A percentile compares a stretch with the other conserved stretches of the same genome.
These are phyloP conservation scores for Gymnosoma rotundatum DNA, from an alignment of 2,888 invertebrate species.

Conservation along the genomic window DNA sequence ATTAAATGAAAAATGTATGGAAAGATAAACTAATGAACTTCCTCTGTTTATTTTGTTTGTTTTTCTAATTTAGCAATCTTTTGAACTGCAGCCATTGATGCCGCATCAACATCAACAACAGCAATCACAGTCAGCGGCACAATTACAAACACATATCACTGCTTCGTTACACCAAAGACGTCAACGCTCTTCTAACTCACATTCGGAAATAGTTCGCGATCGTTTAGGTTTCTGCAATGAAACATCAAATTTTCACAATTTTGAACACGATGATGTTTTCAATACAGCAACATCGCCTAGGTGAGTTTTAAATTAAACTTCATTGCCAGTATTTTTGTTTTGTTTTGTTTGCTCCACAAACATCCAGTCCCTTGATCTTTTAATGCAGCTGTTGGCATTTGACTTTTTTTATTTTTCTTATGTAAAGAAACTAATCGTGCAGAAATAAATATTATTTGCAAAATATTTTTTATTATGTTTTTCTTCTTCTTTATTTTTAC, in stretches of 20 bases:
- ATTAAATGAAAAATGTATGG: conserved; percentile 19
- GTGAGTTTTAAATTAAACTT: conserved; percentile 74
- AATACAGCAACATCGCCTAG: conserved; percentile 76
- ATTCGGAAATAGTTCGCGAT: conserved; percentile 80
- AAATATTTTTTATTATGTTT: conserved; percentile 3
- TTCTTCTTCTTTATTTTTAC: conserved; percentile 45
- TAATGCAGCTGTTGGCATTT: conserved; percentile 79
- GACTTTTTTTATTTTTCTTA: conserved; percentile 70
- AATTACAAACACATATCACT: conserved; percentile 62
- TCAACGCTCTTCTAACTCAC: conserved; percentile 79
- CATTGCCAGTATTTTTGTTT: not conserved
- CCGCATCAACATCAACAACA: conserved; percentile 55
- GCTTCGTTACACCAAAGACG: conserved; percentile 71
- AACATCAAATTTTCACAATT: conserved; percentile 73
- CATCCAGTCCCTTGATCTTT: conserved; percentile 61
- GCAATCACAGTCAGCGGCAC: conserved; percentile 42
- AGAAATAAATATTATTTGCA: conserved; percentile 58
- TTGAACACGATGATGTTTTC: conserved; percentile 81
- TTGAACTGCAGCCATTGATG: conserved; percentile 79
- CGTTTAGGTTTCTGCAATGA: conserved; percentile 82
- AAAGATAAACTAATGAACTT: conserved; percentile 73
- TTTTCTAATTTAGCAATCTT: conserved; percentile 75
- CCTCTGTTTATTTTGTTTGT: conserved; percentile 71
- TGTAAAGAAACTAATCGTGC: conserved; percentile 76
- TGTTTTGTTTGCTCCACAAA: not conserved